phyloP scores from a whole-genome alignment of 2,797 vertebrate genomes.

The Rhabdomys pumilio region DNA sequence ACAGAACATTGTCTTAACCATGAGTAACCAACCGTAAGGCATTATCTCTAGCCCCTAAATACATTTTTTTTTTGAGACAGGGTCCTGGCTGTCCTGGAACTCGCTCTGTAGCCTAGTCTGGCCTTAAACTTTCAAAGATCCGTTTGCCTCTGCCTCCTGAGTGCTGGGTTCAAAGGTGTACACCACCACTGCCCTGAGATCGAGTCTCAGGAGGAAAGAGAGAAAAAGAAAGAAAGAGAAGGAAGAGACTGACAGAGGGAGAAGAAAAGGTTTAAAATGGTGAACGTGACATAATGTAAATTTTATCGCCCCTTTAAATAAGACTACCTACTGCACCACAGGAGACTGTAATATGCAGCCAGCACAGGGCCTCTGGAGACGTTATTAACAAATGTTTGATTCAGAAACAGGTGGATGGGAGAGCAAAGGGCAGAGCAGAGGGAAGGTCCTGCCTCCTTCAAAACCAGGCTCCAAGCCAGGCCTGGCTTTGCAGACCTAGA shows the following conservation, averaged over 20 bases:
- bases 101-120: neutral
- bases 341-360: neutral
- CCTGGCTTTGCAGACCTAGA: neutral
- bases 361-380: neutral
- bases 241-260: no score
- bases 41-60: neutral
- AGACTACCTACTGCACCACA: neutral
- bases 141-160: neutral
- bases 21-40: neutral
- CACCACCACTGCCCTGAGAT: neutral
- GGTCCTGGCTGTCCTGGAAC: neutral
- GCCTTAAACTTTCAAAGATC: neutral
- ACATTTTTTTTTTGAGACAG: neutral
- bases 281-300: neutral
- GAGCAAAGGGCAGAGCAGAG: constrained; percentile 43
- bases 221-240: neutral
- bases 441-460: neutral
- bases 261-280: neutral
- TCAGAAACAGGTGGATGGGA: neutral
- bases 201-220: neutral
- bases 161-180: neutral
- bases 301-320: constrained; percentile 2
- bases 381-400: constrained; percentile 44
- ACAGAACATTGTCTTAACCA: neutral
- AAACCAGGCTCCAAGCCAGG: neutral